Evolutionary conservation across 2,113 vertebrate species (phyloP).

Genomic region (Corythornis vintsioides): DNA sequence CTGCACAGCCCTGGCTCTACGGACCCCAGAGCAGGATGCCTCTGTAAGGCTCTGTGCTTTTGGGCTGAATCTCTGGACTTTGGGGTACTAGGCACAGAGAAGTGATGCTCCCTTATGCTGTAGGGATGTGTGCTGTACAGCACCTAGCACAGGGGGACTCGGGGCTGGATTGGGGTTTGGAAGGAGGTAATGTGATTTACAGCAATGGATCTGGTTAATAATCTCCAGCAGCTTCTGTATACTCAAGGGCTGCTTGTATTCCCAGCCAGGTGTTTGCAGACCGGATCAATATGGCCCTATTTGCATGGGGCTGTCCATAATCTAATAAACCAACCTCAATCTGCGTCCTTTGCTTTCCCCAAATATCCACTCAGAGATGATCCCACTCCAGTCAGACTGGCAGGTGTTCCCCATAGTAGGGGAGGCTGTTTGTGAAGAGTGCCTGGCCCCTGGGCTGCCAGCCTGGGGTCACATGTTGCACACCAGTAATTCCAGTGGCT

Average conservation of each 20-base stretch:
- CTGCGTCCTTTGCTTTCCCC: conserved; percentile 11
- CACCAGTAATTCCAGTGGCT: fast-evolving
- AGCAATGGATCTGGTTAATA: conserved; percentile 67
- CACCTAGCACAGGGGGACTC: not conserved
- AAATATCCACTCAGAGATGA: not conserved
- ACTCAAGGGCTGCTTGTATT: conserved; percentile 65
- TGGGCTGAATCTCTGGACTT: not conserved
- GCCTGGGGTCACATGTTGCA: fast-evolving
- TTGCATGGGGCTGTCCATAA: conserved; percentile 60
- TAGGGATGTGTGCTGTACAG: not conserved
- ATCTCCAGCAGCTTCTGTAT: conserved; percentile 69
- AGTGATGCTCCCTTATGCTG: not conserved
- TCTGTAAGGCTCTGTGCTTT: fast-evolving
- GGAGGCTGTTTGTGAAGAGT: not conserved
- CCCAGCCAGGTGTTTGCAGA: conserved; percentile 71
- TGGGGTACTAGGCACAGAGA: fast-evolving
- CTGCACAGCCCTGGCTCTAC: not conserved
- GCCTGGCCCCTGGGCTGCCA: not conserved
- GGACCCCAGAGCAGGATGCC: not conserved
- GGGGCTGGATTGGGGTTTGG: not conserved
- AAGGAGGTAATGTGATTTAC: conserved; percentile 64
- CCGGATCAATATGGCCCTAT: conserved; percentile 65
- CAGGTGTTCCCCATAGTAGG: fast-evolving
- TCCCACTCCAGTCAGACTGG: fast-evolving
- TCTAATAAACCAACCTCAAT: conserved; percentile 49